phyloP scores from a whole-genome alignment of 2,113 vertebrate genomes.

The Triplophysa rosa region DNA sequence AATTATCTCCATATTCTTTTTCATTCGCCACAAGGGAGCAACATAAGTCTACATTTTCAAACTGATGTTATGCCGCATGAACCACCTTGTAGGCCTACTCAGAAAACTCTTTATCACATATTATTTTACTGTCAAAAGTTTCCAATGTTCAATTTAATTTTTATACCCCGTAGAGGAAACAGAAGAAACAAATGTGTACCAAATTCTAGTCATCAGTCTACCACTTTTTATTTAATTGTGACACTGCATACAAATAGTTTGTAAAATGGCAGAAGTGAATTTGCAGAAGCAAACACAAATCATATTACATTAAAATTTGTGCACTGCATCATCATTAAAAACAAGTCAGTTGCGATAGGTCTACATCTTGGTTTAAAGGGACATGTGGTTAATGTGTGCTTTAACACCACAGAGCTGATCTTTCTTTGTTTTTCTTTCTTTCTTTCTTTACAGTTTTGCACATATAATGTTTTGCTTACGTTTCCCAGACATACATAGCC shows the following conservation, averaged over 20 bases:
- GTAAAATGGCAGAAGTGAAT: not conserved
- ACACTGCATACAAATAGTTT: conserved; percentile 15
- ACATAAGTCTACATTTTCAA: not conserved
- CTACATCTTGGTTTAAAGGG: no score
- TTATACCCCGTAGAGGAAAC: not conserved
- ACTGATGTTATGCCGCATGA: not conserved
- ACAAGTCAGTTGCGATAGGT: no score
- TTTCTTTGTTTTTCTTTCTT: no score
- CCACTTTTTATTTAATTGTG: not conserved
- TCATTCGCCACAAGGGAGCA: conserved; percentile 17
- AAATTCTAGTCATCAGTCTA: not conserved
- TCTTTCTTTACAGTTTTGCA: no score
- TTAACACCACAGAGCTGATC: no score
- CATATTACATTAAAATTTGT: not conserved
- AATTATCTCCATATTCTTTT: not conserved
- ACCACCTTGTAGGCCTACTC: not conserved
- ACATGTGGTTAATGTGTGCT: no score
- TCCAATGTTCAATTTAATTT: not conserved
- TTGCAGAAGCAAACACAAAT: not conserved
- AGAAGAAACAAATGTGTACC: not conserved
- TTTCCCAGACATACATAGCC: not conserved
- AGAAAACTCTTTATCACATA: no score
- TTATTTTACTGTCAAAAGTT: not conserved
- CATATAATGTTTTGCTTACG: not conserved
- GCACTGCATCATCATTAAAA: no score